Base-by-base conservation (phyloP, 2,797 vertebrate genomes). In the Cyclura pinguis region DNA sequence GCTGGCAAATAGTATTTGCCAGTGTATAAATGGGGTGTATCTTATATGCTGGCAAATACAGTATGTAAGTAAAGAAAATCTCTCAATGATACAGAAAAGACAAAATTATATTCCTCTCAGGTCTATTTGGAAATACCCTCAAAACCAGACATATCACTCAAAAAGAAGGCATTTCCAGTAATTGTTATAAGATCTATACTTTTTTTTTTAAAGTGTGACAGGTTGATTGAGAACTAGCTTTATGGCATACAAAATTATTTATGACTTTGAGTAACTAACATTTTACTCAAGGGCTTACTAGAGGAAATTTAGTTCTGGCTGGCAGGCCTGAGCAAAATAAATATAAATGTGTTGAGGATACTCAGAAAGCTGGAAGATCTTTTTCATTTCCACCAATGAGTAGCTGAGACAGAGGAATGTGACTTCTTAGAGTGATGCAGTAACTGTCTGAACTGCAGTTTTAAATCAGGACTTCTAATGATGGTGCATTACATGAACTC, bases 331-430 rank as follows among this genome's bases (percentile, higher is more conserved):
- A 27, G 32, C 8, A 73, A 18, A 88, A 55, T 10, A 72, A 72
- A 82, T 16, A 24, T 9, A 7, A 42, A 38, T 6, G 18, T 62
- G n/a, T 67, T 12, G 6, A 59, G 67, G 38, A 32, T n/a, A 29
- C 1, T 67, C 35, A 57, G 27, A 59, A 6, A 47, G 47, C 27
- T 35, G 32, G 52, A 73, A 73, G 8, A n/a, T 57, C 73, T 74
- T 83, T 72, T 73, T 67, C 73, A 84, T 29, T 84, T 80, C 57
- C 42, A 57, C 50, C 83, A 89, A 22, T 80, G 74, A 67, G 47
- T 22, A 32, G 18, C 47, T 62, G 38, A 52, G 29, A 47, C 10
- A 72, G 35, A 90, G 50, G 18, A 16, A 86, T 80, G n/a, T 50
- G 24, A 80, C 52, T 85, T 89, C 5, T 24, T 85, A 84, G 14